phyloP scores from a whole-genome alignment of 2,888 invertebrate species.

The Diarsia dahlii region DNA sequence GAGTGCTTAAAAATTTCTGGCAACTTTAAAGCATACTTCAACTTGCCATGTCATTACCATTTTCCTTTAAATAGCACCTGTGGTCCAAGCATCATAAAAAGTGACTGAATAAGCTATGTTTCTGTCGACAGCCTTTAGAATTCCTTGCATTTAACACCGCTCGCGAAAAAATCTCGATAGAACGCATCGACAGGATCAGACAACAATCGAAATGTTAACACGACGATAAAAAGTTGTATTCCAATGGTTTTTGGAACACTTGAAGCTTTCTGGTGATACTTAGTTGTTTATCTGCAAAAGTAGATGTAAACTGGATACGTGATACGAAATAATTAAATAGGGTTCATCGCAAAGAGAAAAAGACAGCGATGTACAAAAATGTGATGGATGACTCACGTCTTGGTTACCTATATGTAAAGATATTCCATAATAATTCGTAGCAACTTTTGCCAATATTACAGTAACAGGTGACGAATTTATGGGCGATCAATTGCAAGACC shows the following conservation, averaged over 20 bases:
- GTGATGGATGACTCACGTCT: conserved; percentile 11
- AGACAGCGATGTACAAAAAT: neutral
- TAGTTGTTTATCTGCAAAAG: conserved; percentile 41
- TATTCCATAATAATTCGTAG: too few species aligned
- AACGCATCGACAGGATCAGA: conserved; percentile 77
- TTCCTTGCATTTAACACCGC: conserved; percentile 81
- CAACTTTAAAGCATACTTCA: conserved; percentile 6
- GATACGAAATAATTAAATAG: conserved; percentile 7
- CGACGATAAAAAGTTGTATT: conserved; percentile 74
- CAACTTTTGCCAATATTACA: neutral
- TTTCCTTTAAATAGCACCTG: conserved; percentile 52
- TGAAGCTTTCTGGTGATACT: conserved; percentile 46
- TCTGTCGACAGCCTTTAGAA: conserved; percentile 73
- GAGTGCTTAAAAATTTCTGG: neutral
- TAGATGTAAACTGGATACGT: conserved; percentile 19
- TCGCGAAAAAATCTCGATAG: conserved; percentile 76
- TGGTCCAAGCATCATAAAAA: conserved; percentile 54
- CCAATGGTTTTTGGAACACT: conserved; percentile 57
- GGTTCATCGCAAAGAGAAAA: neutral
- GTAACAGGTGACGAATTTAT: neutral
- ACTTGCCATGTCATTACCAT: conserved; percentile 26
- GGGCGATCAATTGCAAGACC: conserved; percentile 11
- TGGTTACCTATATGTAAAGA: neutral
- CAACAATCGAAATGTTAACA: conserved; percentile 87
- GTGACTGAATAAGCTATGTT: conserved; percentile 63